These are phyloP conservation scores for Chloroceryle amazona DNA, from an alignment of 2,797 vertebrate species.

Conservation along the genomic window DNA sequence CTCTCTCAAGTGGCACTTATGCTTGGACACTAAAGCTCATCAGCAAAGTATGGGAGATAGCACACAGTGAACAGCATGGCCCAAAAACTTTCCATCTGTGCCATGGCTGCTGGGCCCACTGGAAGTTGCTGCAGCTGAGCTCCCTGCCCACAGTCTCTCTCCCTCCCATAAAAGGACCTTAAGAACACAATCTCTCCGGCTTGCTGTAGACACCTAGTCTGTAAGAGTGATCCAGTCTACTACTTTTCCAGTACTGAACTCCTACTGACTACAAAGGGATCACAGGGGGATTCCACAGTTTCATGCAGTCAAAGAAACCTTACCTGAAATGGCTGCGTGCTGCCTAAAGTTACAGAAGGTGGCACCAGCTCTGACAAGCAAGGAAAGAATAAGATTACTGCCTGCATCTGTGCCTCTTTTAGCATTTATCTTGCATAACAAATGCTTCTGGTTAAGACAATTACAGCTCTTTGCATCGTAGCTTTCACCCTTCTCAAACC, in stretches of 20 bases:
- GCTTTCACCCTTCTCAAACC: not conserved
- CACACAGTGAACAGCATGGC: not conserved
- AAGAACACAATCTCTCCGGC: not conserved
- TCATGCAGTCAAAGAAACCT: not conserved
- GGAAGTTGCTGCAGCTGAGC: not conserved
- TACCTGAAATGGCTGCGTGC: not conserved
- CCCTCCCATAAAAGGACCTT: not conserved
- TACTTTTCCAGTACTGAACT: not conserved
- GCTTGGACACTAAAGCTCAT: not conserved
- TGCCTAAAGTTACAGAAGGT: not conserved
- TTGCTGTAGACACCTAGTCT: not conserved
- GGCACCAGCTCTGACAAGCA: not conserved
- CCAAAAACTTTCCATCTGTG: not conserved
- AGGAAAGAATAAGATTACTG: not conserved
- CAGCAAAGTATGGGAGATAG: not conserved
- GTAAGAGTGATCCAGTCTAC: not conserved
- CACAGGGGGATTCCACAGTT: not conserved
- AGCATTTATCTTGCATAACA: not conserved
- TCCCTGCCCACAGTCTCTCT: not conserved
- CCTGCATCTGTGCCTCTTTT: not conserved
- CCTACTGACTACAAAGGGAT: not conserved
- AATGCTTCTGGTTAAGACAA: not conserved
- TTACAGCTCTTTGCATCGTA: not conserved
- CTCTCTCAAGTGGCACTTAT: rapidly evolving
- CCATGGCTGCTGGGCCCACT: not conserved